Base-by-base conservation (phyloP, 2,888 invertebrate species). In the Clostera curtula region DNA sequence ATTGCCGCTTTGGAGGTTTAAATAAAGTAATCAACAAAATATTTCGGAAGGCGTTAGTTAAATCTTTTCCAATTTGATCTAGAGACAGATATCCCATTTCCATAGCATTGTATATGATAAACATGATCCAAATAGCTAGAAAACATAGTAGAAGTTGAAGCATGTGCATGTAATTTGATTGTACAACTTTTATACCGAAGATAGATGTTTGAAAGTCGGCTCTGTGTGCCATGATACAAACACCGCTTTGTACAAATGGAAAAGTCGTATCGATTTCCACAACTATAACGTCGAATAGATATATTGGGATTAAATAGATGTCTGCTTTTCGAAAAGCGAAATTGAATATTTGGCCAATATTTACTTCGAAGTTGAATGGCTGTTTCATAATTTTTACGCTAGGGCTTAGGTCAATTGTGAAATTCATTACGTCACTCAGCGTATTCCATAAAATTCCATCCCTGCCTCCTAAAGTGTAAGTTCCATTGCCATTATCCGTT, bases 401-500 rank as follows among this genome's bases (percentile, higher is more conserved):
- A 1, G 68, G 56, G 7, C 60, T 50, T 0, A 79, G 31, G 35
- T 77, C 70, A 4, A 80, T 57, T 4, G 53, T 60, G 27, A 80
- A 82, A 34, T 82, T 83, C 57, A 82, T 62, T 1, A 62, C 43
- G 20, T 64, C 31, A 0, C 72, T 41, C 33, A 77, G 51, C 2
- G 60, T 57, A 5, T 52, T 71, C 82, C 83, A 83, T 9, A 82
- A 47, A 10, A 35, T 46, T 2, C 79, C 83, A 39, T 83, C 82
- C 49, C 83, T 58, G 10, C 52, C 34, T 16, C 40, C 28, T 4
- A 79, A 34, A 2, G 44, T 51, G 24, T 56, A 71, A 0, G 48
- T 60, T 5, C 65, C 68, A 31, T 74, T 52, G 3, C 34, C 44
- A 2, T 56, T 25, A 11, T 56, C 48, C 1, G 34, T 36, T 21